phyloP scores from a whole-genome alignment of 2,888 invertebrate species.

The Lithodes maja region DNA sequence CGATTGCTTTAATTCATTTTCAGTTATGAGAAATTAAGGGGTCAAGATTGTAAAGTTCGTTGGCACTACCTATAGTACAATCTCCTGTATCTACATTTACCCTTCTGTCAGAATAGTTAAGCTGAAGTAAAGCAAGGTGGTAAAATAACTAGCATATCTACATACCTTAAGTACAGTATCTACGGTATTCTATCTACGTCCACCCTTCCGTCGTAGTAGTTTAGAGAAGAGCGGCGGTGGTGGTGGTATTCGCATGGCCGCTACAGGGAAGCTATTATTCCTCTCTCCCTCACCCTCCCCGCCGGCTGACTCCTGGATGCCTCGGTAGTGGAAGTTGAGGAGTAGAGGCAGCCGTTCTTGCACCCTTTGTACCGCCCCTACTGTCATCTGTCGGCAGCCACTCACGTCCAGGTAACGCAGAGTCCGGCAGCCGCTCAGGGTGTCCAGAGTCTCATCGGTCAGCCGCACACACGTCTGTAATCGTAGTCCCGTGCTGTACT shows the following conservation, averaged over 20 bases:
- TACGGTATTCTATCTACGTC: conserved; percentile 33
- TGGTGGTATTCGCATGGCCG: conserved; percentile 40
- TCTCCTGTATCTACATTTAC: background rate
- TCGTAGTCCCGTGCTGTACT: too few relatives aligned
- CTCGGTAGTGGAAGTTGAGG: conserved; percentile 60
- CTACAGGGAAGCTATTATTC: conserved; percentile 2
- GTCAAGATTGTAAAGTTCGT: too few relatives aligned
- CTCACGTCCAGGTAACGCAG: conserved; percentile 80
- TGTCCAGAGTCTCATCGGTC: conserved; percentile 79
- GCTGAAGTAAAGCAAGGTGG: background rate
- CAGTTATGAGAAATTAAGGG: too few relatives aligned
- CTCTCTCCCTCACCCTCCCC: conserved; percentile 1
- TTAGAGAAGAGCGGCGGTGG: conserved; percentile 57
- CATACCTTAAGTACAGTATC: background rate
- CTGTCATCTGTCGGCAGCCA: conserved; percentile 73
- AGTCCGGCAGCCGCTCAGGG: conserved; percentile 77
- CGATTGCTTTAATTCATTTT: too few relatives aligned
- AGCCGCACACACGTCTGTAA: conserved; percentile 80
- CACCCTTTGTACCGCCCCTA: conserved; percentile 67
- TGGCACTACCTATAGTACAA: too few relatives aligned
- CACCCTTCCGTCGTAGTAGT: conserved; percentile 48
- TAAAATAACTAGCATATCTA: background rate
- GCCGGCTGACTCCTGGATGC: conserved; percentile 32
- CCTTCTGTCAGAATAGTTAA: background rate
- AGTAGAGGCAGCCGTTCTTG: conserved; percentile 48